These are phyloP conservation scores for Micrasema minimum DNA, from an alignment of 1,140 invertebrate species.

Conservation along the genomic window DNA sequence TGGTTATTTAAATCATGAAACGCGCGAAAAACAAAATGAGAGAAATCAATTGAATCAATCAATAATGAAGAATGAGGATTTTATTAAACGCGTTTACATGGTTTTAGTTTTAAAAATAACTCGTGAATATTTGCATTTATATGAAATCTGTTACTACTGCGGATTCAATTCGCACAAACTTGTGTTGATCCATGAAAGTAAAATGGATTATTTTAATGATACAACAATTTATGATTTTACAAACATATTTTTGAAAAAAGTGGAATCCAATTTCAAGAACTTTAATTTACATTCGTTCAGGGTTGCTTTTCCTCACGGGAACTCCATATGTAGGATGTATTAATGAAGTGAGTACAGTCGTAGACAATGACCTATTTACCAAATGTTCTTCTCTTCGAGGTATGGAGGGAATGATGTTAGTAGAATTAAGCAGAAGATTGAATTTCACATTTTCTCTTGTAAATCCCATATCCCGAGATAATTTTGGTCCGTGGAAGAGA, in stretches of 20 bases:
- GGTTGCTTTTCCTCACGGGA: conserved; percentile 24
- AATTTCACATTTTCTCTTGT: conserved; percentile 39
- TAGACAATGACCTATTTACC: not conserved
- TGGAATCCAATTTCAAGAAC: conserved; percentile 19
- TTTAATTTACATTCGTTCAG: conserved; percentile 36
- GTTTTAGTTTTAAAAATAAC: conserved; percentile 32
- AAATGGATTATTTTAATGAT: not conserved
- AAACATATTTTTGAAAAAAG: not conserved
- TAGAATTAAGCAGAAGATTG: conserved; percentile 30
- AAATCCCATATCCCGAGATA: conserved; percentile 12
- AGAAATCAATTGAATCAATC: too few species aligned
- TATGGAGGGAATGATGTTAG: conserved; percentile 32
- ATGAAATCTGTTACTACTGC: conserved; percentile 46
- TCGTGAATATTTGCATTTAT: conserved; percentile 8
- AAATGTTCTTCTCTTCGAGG: conserved; percentile 17
- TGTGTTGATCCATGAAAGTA: not conserved
- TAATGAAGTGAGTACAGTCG: conserved; percentile 1
- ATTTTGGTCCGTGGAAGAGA: conserved; percentile 34
- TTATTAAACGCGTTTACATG: not conserved
- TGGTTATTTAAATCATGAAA: too few species aligned
- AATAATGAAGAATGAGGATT: too few species aligned
- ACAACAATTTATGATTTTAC: not conserved
- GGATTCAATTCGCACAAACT: conserved; percentile 30
- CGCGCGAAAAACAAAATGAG: too few species aligned
- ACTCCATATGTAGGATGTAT: conserved; percentile 26